Conservation (phyloP, 2,888 invertebrate genomes). For the Harpalus rubripes region DNA sequence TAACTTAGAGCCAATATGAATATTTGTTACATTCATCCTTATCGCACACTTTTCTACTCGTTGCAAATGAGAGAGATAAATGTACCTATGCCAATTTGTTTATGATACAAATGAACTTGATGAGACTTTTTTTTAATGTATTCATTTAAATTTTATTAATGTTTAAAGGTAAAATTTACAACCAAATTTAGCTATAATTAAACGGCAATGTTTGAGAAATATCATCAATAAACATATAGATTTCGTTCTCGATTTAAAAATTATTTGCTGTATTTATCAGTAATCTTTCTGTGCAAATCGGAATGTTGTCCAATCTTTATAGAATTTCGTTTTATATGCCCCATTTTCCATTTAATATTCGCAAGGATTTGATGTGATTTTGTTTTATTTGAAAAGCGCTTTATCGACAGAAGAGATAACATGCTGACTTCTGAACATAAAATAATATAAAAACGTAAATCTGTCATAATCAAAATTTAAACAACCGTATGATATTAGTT, state of each 20-base stretch:
- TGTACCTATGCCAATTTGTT: too few species aligned
- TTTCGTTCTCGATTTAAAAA: neutral
- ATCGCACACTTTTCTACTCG: too few species aligned
- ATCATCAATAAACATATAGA: too few species aligned
- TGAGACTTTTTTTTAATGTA: too few species aligned
- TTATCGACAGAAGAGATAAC: constrained; percentile 29
- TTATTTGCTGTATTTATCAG: neutral
- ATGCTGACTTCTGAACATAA: neutral
- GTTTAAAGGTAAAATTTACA: too few species aligned
- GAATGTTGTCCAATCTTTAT: constrained; percentile 21
- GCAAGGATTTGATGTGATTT: constrained; percentile 35
- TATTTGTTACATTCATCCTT: too few species aligned
- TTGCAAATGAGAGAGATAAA: too few species aligned
- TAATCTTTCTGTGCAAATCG: neutral
- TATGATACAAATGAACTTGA: too few species aligned
- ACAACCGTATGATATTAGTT: neutral
- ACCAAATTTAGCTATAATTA: too few species aligned
- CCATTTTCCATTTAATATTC: constrained; percentile 33
- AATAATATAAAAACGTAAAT: neutral
- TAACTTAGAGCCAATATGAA: too few species aligned
- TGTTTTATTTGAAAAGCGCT: constrained; percentile 38
- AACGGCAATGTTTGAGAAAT: too few species aligned
- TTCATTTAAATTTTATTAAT: too few species aligned
- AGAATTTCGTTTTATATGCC: constrained; percentile 13
- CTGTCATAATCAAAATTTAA: neutral